Evolutionary conservation across 2,888 invertebrate species (phyloP), one percentile per base, ranked within the genome.

Genomic region (Brenthis ino): DNA sequence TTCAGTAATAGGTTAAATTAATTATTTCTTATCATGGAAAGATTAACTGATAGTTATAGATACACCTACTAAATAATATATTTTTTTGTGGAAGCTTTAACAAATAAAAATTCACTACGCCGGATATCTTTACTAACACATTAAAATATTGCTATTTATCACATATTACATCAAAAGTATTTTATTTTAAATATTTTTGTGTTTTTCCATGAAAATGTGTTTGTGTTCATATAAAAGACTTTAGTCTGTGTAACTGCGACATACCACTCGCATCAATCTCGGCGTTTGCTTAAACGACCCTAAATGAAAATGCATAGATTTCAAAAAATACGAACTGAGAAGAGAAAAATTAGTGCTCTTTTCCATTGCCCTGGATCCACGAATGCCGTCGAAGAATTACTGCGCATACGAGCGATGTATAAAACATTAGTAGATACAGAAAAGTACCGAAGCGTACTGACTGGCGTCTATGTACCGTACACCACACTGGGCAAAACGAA

Each of bases 401-500:
- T 74, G 73, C 77, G 78, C 69, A 76, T 80, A 82, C 82, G 75
- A 77, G 84, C 86, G 82, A 91, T 89, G 89, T 91, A 91, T 90
- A 89, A 89, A 87, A 89, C 90, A 90, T 91, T 88, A 87, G 87
- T 87, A 88, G 86, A 87, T 87, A 90, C 84, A 88, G 88, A 86
- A 85, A 89, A 88, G 87, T 86, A 88, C 86, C 86, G 84, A 80
- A 83, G 84, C 82, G 79, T 80, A 84, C 84, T 86, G 86, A 85
- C 87, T 85, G 84, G 82, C 84, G 82, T 86, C 84, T 86, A 84
- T 85, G 86, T 85, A 85, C 82, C 84, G 84, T 84, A 83, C 87
- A 89, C 93, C 91, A 86, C 91, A 89, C 85, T 88, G 91, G 87
- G 89, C 91, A 93, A 93, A 93, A 93, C 92, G 93, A 93, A 93